phyloP scores from a whole-genome alignment of 2,113 vertebrate species.

The Phasianus colchicus region DNA sequence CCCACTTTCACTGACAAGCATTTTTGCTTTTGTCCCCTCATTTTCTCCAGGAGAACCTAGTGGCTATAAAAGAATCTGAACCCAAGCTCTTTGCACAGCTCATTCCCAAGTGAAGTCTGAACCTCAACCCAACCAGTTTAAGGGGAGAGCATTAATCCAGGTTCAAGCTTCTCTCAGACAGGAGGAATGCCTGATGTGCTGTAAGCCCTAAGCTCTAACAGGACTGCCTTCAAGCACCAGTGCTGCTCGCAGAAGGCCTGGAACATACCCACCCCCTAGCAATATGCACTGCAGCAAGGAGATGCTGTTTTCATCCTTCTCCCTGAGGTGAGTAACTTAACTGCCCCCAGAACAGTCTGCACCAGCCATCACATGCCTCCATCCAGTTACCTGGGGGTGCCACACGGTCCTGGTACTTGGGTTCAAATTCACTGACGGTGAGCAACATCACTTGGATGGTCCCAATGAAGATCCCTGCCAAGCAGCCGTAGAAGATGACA shows the following conservation, averaged over 20 bases:
- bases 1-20: neutral
- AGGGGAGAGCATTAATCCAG: neutral
- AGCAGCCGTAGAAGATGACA: slow-evolving; percentile 95
- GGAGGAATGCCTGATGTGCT: neutral
- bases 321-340: slow-evolving; percentile 47
- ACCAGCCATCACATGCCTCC: neutral
- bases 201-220: slow-evolving; percentile 16
- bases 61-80: neutral
- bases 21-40: neutral
- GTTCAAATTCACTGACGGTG: slow-evolving; percentile 92
- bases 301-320: slow-evolving; percentile 38
- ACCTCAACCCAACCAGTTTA: neutral
- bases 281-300: slow-evolving; percentile 23
- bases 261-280: slow-evolving; percentile 60
- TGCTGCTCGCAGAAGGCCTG: slow-evolving; percentile 23
- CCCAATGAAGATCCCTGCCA: slow-evolving; percentile 97
- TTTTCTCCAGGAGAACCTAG: neutral
- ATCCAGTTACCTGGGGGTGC: slow-evolving; percentile 93
- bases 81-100: neutral
- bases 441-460: slow-evolving; percentile 97
- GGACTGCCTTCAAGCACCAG: neutral
- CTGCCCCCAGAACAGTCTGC: slow-evolving; percentile 39
- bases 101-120: neutral
- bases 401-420: slow-evolving; percentile 97
- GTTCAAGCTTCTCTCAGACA: neutral